Conservation (phyloP, 2,888 invertebrate species). For the Acanthosepion pharaonis region DNA sequence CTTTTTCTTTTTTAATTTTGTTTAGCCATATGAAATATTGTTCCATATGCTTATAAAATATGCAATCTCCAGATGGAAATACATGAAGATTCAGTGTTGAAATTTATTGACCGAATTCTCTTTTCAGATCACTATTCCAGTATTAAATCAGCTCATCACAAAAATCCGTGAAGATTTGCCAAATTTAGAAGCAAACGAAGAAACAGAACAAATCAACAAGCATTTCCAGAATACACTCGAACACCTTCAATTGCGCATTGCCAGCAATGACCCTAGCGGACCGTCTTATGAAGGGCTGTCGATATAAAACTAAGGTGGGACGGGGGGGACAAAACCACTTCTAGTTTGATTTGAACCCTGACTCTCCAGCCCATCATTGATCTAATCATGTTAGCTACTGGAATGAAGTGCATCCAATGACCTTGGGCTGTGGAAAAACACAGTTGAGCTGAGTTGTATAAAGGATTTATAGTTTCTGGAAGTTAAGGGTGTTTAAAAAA, state of each 20-base stretch:
- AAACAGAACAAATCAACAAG: slow-evolving; percentile 95
- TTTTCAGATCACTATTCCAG: slow-evolving; percentile 80
- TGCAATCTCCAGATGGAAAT: background rate
- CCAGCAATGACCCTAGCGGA: slow-evolving; percentile 63
- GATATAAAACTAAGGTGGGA: slow-evolving; percentile 53
- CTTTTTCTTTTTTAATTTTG: too few species aligned
- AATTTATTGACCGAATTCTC: background rate
- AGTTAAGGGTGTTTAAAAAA: background rate
- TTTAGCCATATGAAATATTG: too few species aligned
- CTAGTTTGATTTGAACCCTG: background rate
- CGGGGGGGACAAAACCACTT: background rate
- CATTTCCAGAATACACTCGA: slow-evolving; percentile 83
- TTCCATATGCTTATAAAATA: background rate
- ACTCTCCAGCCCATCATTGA: background rate
- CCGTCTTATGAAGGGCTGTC: slow-evolving; percentile 68
- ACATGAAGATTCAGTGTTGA: too few species aligned
- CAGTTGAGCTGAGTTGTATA: background rate
- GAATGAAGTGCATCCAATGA: background rate
- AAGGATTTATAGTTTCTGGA: background rate
- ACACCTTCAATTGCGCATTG: slow-evolving; percentile 68
- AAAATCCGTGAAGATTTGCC: slow-evolving; percentile 95
- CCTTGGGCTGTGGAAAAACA: background rate
- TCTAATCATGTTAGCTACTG: background rate
- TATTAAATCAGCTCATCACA: slow-evolving; percentile 85
- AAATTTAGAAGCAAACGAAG: slow-evolving; percentile 93